Base-by-base conservation (phyloP, 2,797 vertebrate genomes). In the Synanceia verrucosa region DNA sequence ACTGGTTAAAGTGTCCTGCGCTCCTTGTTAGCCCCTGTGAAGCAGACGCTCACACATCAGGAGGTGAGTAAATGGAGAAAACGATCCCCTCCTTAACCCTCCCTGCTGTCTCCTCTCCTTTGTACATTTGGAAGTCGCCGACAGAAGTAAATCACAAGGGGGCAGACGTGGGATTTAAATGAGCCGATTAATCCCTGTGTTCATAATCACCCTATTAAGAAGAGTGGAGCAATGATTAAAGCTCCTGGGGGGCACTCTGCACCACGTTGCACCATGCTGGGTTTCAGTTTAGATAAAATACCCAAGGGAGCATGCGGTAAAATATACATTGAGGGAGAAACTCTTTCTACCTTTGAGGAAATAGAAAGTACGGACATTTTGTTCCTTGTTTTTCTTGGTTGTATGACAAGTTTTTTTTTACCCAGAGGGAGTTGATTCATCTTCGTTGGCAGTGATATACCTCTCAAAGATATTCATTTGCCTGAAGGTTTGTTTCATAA, bases 401-500 rank as follows among this genome's bases (percentile, higher is more conserved):
- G 75, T 52, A 57, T 39, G 66, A 77, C 68, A 79, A 62, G 29
- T 77, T 83, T 82, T 77, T 83, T 82, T 78, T 66, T 69, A 52
- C 75, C 81, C 83, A 56, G 47, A 82, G 82, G 76, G 50, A 60
- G 66, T 73, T 87, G 87, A 92, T 86, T 93, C 86, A 90, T 93
- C 84, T 76, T 84, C 90, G 82, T 89, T 90, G 84, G 81, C 83
- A 82, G 73, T 67, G 74, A 77, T 76, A 81, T 80, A 86, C 85
- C 85, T 88, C 82, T 91, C 75, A 85, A 83, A 74, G 70, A 85
- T 78, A 77, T 86, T 89, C 84, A 91, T 90, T 89, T 84, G 87
- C 91, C 91, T 85, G 60, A 52, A 76, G 92, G 86, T 59, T 83
- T 85, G 86, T 90, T 90, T 92, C 88, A 90, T 92, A 93, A 94